Evolutionary conservation across 1,140 invertebrate genomes (phyloP).

Genomic region (Musca vetustissima): DNA sequence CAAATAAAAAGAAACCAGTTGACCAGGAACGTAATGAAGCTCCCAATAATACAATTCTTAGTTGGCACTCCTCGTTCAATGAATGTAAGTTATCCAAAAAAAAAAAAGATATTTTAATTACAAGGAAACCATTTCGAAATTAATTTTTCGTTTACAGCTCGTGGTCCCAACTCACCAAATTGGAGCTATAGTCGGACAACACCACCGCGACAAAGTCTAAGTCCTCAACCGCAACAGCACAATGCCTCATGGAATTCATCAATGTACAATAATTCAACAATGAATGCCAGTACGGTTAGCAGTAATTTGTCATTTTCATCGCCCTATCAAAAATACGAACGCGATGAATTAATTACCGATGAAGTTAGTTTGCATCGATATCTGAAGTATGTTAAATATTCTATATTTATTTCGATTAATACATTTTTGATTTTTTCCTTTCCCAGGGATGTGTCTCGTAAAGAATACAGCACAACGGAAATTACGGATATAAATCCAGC

Average conservation of each 20-base stretch:
- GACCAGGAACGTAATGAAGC: neutral
- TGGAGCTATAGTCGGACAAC: constrained; percentile 34
- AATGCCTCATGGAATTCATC: constrained; percentile 37
- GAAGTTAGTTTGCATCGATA: constrained; percentile 55
- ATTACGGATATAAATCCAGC: constrained; percentile 31
- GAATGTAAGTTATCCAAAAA: constrained; percentile 33
- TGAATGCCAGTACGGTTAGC: constrained; percentile 46
- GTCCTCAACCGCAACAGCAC: constrained; percentile 30
- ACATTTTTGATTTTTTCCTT: neutral
- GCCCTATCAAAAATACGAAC: constrained; percentile 44
- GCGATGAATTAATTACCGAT: constrained; percentile 56
- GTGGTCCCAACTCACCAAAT: constrained; percentile 18
- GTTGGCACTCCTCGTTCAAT: constrained; percentile 54
- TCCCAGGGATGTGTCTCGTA: constrained; percentile 33
- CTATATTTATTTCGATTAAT: constrained; percentile 1
- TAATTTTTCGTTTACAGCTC: constrained; percentile 11
- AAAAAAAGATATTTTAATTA: neutral
- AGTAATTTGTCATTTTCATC: constrained; percentile 42
- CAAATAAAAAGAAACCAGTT: constrained; percentile 17
- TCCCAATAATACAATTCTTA: constrained; percentile 36
- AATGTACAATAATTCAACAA: constrained; percentile 33
- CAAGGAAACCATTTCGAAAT: too few species aligned
- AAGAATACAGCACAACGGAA: constrained; percentile 41
- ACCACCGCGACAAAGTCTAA: constrained; percentile 39
- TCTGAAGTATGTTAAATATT: constrained; percentile 47